These are phyloP conservation scores for Acrocyrtus sp. DNA, from an alignment of 2,888 invertebrate genomes.

Conservation along the genomic window DNA sequence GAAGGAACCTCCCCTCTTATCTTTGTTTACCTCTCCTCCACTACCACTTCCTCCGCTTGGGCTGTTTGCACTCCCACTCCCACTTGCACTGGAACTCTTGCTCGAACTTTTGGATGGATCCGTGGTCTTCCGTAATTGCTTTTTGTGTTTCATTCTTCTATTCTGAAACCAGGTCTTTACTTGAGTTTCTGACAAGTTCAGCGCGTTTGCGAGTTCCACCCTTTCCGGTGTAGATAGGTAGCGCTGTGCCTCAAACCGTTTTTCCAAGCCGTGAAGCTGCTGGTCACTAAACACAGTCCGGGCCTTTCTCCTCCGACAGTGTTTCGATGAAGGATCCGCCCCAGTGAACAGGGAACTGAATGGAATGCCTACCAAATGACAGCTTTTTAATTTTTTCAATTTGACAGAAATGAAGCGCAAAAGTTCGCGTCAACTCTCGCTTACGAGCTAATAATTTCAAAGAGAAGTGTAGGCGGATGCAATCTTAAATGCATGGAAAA, in stretches of 20 bases:
- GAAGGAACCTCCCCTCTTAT: background rate
- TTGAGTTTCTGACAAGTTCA: constrained; percentile 92
- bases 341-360: constrained; percentile 62
- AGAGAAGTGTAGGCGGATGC: background rate
- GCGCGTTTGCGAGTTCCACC: constrained; percentile 91
- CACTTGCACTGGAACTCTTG: background rate
- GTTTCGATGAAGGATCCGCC: constrained; percentile 73
- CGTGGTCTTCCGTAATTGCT: constrained; percentile 84
- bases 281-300: constrained; percentile 84
- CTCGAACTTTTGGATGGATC: constrained; percentile 11
- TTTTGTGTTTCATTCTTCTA: constrained; percentile 96
- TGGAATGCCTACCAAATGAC: constrained; percentile 57
- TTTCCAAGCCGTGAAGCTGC: constrained; percentile 83
- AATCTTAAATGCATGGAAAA: no score
- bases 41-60: constrained; percentile 22
- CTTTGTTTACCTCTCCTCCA: background rate
- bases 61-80: background rate
- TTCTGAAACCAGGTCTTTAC: constrained; percentile 89
- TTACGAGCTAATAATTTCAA: background rate
- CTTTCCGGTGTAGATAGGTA: constrained; percentile 96
- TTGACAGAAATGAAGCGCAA: background rate
- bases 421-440: no score
- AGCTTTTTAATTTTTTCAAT: no score
- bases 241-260: constrained; percentile 92
- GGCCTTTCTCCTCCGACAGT: constrained; percentile 95